Base-by-base conservation (phyloP, 2,797 vertebrate genomes). In the Falco rusticolus region DNA sequence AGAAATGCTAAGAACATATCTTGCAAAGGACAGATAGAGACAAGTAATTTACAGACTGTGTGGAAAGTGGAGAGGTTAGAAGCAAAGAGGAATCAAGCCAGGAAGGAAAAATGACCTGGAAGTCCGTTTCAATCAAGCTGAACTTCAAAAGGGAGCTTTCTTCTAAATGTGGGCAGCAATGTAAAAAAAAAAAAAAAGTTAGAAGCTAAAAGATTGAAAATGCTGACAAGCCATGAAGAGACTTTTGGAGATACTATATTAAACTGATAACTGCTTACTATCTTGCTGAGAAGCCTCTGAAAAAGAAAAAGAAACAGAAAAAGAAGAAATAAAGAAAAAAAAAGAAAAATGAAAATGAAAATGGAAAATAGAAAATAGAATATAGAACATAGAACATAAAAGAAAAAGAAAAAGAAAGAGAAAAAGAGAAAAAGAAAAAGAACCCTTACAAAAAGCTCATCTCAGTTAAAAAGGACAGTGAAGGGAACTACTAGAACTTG, bases 381-480 rank as follows among this genome's bases (percentile, higher is more conserved):
- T 5, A 20, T 28, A 18, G 9, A 21, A 3, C 8, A 53, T 4
- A 2, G 18, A 13, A 15, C 33, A 5, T 3, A 1, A 5, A 47
- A 28, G 7, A 3, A 2, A 3, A 4, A 43, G 16, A 43, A 16
- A 43, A 43, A 16, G 16, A 43, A 43, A 16, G 15, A 16, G 15
- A 43, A 43, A 43, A 16, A 43, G 63, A 76, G 53, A 13, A 13
- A 34, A 20, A 29, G 24, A 26, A 39, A 29, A 8, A 13, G 21
- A 12, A 5, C 3, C 9, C 45, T 53, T 39, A 31, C 39, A 47
- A 59, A 63, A 66, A 10, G 1, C 13, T 1, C 50, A 72, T 6
- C 2, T 21, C 14, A 26, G 11, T 75, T 80, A 43, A 41, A 76
- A 82, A 78, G 13, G 29, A 33, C 24, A 43, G 3, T 48, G 68